Evolutionary conservation across 2,113 vertebrate species (phyloP).

Genomic region (Phaethon lepturus): DNA sequence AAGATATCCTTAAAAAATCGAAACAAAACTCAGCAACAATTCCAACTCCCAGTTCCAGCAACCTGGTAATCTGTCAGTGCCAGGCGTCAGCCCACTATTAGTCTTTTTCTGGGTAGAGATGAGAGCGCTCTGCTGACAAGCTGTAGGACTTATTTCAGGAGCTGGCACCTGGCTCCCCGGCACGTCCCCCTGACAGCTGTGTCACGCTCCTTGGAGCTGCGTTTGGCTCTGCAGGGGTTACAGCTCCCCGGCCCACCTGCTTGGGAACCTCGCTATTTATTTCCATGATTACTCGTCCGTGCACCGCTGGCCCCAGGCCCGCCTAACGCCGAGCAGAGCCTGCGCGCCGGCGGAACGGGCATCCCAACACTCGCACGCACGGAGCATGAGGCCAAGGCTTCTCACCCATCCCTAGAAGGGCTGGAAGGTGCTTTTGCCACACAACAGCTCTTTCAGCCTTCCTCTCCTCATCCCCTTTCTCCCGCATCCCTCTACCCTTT

Average conservation of each 20-base stretch:
- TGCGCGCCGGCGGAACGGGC: rapidly evolving
- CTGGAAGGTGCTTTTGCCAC: not conserved
- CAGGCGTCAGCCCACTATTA: constrained; percentile 38
- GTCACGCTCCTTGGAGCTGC: not conserved
- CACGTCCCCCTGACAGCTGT: not conserved
- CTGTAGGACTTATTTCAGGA: constrained; percentile 42
- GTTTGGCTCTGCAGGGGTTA: not conserved
- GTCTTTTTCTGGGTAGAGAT: constrained; percentile 58
- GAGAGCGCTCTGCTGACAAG: constrained; percentile 50
- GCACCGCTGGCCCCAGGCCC: not conserved
- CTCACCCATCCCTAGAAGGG: not conserved
- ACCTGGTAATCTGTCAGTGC: constrained; percentile 34
- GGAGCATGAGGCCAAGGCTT: rapidly evolving
- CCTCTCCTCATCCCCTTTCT: not conserved
- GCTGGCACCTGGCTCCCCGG: constrained; percentile 51
- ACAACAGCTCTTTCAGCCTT: not conserved
- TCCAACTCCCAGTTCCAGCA: not conserved
- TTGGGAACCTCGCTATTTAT: not conserved
- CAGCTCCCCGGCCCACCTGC: not conserved
- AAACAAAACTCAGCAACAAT: not conserved
- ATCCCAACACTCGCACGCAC: rapidly evolving
- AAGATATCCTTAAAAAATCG: not conserved
- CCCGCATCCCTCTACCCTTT: rapidly evolving
- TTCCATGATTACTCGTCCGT: not conserved
- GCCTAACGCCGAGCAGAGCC: not conserved